Evolutionary conservation across 2,113 vertebrate species (phyloP).

Genomic region (Mesitornis unicolor): DNA sequence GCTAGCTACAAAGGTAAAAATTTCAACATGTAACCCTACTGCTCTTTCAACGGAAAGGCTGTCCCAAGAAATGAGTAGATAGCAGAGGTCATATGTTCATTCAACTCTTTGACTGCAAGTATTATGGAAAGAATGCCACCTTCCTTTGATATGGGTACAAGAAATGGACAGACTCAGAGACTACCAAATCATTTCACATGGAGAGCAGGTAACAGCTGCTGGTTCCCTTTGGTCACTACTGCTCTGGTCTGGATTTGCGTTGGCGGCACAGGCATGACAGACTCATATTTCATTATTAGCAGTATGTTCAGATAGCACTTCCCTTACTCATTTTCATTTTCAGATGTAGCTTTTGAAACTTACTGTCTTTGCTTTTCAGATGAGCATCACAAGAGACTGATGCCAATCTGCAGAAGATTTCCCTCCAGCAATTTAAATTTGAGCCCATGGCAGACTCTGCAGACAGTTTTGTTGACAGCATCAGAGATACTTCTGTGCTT

Average conservation of each 20-base stretch:
- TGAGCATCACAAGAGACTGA: not conserved
- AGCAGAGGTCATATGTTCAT: not conserved
- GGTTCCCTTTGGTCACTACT: not conserved
- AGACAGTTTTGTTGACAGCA: slow-evolving; percentile 10
- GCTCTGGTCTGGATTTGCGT: not conserved
- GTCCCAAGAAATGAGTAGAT: not conserved
- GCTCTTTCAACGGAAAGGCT: not conserved
- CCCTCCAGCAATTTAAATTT: slow-evolving; percentile 11
- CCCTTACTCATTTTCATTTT: slow-evolving; percentile 10
- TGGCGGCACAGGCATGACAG: not conserved
- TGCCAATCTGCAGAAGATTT: not conserved
- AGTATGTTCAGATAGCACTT: not conserved
- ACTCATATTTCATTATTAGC: not conserved
- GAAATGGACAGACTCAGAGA: not conserved
- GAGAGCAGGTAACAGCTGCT: not conserved
- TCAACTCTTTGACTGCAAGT: not conserved
- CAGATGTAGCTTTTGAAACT: slow-evolving; percentile 17
- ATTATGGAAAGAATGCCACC: not conserved
- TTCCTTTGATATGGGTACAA: not conserved
- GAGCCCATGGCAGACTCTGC: not conserved
- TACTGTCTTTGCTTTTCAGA: slow-evolving; percentile 4
- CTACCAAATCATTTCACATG: not conserved
- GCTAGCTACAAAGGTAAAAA: not conserved
- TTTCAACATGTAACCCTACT: not conserved
- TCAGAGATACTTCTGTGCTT: not conserved